A percentile compares a stretch with the other conserved stretches of the same genome.
phyloP scores from a whole-genome alignment of 2,797 vertebrate species.

The Myiotriccus ornatus region DNA sequence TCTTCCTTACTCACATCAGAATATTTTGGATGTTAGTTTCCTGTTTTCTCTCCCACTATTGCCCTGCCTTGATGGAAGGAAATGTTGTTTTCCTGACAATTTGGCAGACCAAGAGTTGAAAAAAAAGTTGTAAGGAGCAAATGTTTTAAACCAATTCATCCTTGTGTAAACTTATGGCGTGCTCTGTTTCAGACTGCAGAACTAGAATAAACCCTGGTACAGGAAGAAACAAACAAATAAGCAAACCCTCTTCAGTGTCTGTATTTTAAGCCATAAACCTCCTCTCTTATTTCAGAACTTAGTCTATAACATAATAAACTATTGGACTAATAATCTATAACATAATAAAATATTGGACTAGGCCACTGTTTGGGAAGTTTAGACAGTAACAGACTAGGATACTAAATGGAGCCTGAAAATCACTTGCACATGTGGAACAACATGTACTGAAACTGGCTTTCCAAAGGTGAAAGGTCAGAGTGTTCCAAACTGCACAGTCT shows the following conservation, averaged over 20 bases:
- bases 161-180: neutral
- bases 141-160: neutral
- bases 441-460: neutral
- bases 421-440: slow-evolving; percentile 14
- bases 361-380: neutral
- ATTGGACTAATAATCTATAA: neutral
- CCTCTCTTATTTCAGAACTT: neutral
- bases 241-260: fast-evolving
- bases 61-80: neutral
- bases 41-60: neutral
- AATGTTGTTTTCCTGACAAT: neutral
- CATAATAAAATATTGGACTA: neutral
- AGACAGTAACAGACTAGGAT: neutral
- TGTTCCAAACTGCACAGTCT: neutral
- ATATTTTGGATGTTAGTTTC: neutral
- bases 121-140: neutral
- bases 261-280: neutral
- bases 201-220: neutral
- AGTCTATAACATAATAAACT: neutral
- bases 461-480: slow-evolving; percentile 23
- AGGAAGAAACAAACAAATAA: neutral
- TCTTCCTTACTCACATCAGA: neutral
- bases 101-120: neutral
- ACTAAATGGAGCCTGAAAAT: neutral
- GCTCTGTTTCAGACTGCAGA: neutral